Percentiles rank a stretch among this genome's conserved stretches.
Conservation (phyloP, 2,797 vertebrate species). For the Microhierax caerulescens region DNA sequence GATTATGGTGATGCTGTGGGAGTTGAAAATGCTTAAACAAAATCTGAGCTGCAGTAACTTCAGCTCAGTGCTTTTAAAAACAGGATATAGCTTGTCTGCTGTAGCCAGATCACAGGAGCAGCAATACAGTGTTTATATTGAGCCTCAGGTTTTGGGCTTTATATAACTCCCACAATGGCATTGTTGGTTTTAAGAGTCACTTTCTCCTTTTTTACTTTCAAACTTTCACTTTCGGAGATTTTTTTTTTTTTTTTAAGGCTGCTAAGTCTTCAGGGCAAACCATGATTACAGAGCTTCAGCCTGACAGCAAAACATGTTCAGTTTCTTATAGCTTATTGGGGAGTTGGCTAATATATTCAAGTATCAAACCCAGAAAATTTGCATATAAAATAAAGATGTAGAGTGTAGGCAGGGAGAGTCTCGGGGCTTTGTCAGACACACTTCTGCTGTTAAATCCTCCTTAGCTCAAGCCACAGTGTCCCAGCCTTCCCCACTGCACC, state of each 20-base stretch:
- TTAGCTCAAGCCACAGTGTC: background rate
- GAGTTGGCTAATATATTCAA: background rate
- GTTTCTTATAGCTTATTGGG: background rate
- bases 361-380: background rate
- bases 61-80: background rate
- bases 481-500: background rate
- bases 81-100: background rate
- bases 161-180: background rate
- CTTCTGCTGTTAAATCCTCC: background rate
- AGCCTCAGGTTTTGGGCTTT: background rate
- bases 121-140: accelerated
- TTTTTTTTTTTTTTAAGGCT: background rate
- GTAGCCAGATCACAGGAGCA: background rate
- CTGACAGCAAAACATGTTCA: background rate
- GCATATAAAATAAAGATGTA: background rate
- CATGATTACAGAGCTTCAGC: background rate
- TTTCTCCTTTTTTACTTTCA: background rate
- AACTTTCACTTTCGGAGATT: background rate
- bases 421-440: accelerated
- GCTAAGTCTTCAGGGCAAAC: background rate
- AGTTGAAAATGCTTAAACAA: background rate
- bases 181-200: background rate
- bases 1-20: background rate
- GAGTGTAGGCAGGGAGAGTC: background rate
- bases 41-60: background rate